Evolutionary conservation across 1,140 invertebrate genomes (phyloP).

Genomic region (Eciton burchellii): DNA sequence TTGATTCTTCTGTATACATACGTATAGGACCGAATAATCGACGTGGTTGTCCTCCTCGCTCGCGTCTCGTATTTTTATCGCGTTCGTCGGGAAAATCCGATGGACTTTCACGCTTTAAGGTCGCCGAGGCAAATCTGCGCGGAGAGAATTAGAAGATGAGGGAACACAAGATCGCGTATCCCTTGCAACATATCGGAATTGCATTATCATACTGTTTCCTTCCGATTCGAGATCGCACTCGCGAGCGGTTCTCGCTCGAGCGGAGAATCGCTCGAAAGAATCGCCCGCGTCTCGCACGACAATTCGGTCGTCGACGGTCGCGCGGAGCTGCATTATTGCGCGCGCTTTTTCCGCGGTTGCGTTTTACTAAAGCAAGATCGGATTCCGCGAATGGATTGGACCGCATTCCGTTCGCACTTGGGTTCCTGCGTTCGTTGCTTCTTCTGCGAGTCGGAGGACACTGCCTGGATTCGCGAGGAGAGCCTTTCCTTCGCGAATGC

Average conservation of each 20-base stretch:
- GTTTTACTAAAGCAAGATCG: slow-evolving; percentile 81
- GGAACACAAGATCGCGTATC: slow-evolving; percentile 29
- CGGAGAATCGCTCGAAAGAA: slow-evolving; percentile 71
- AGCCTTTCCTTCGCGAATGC: slow-evolving; percentile 41
- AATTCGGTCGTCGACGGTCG: slow-evolving; percentile 74
- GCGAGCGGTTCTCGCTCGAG: background rate
- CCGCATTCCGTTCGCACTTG: slow-evolving; percentile 85
- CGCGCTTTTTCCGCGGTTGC: slow-evolving; percentile 81
- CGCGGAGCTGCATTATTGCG: slow-evolving; percentile 77
- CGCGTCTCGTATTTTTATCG: background rate
- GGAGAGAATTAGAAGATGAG: background rate
- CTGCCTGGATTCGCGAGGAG: slow-evolving; percentile 29
- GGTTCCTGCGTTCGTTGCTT: slow-evolving; percentile 77
- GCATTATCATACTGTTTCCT: slow-evolving; percentile 53
- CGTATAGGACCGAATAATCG: background rate
- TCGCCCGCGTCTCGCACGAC: slow-evolving; percentile 69
- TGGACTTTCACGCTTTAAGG: background rate
- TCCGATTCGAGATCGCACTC: slow-evolving; percentile 6
- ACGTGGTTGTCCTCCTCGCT: background rate
- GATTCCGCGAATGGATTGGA: slow-evolving; percentile 85
- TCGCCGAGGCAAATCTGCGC: slow-evolving; percentile 46
- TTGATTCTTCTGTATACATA: background rate
- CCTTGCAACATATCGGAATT: slow-evolving; percentile 47
- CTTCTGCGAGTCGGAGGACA: slow-evolving; percentile 69
- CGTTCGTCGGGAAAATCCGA: background rate